phyloP scores from a whole-genome alignment of 1,140 invertebrate species.

The Apis florea region DNA sequence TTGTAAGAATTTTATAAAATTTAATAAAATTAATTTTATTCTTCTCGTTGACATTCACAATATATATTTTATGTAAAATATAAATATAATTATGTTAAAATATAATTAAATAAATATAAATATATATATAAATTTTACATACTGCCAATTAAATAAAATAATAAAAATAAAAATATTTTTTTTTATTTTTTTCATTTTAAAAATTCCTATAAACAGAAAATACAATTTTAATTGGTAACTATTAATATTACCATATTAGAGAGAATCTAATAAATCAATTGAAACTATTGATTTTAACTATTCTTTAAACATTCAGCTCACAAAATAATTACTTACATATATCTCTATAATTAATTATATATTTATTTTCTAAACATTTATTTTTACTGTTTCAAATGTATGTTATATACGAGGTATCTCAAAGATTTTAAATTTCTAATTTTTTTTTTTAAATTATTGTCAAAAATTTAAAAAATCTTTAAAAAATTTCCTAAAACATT shows the following conservation, averaged over 20 bases:
- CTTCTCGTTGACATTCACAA: slow-evolving; percentile 22
- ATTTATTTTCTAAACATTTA: slow-evolving; percentile 50
- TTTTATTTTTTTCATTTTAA: slow-evolving; percentile 5
- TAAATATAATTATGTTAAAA: too few relatives aligned
- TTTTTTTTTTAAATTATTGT: background rate
- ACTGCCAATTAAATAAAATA: background rate
- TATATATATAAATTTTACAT: background rate
- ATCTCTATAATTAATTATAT: slow-evolving; percentile 53
- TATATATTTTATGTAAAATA: too few relatives aligned
- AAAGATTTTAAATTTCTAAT: background rate
- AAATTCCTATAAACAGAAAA: slow-evolving; percentile 11
- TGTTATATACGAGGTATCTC: slow-evolving; percentile 38
- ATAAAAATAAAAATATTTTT: slow-evolving; percentile 6
- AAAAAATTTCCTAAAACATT: too few relatives aligned
- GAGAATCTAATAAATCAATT: slow-evolving; percentile 29
- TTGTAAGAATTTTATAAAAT: background rate
- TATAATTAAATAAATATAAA: too few relatives aligned
- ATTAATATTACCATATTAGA: slow-evolving; percentile 6
- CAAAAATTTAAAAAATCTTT: background rate
- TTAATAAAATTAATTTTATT: background rate
- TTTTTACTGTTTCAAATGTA: slow-evolving; percentile 47
- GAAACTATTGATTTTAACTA: slow-evolving; percentile 32
- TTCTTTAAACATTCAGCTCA: slow-evolving; percentile 20
- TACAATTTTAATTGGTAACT: slow-evolving; percentile 4
- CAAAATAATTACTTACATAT: slow-evolving; percentile 47